Evolutionary conservation across 2,797 vertebrate genomes (phyloP).

Genomic region (Prionace glauca): DNA sequence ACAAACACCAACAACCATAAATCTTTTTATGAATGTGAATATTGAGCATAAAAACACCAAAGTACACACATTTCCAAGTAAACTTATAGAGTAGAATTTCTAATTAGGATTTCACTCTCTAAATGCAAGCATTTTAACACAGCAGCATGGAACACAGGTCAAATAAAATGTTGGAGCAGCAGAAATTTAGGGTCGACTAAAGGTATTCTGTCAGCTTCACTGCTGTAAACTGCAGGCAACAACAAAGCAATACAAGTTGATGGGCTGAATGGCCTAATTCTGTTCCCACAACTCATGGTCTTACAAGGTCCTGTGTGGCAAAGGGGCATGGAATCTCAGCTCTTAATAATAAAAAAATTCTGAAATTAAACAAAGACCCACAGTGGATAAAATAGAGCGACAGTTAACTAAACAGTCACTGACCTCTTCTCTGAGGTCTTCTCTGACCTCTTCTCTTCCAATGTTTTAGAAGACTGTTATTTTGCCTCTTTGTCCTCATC

Average conservation of each 20-base stretch:
- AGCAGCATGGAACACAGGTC: neutral
- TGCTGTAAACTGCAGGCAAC: neutral
- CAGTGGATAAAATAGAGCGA: neutral
- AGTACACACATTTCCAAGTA: neutral
- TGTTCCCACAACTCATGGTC: too few species aligned
- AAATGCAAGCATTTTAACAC: neutral
- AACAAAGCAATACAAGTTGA: too few species aligned
- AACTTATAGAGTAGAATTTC: neutral
- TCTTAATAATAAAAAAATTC: neutral
- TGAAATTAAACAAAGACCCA: neutral
- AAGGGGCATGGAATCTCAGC: neutral
- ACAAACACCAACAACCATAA: neutral
- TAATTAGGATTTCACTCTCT: neutral
- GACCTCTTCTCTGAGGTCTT: neutral
- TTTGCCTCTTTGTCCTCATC: neutral
- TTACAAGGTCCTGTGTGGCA: neutral
- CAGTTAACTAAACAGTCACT: neutral
- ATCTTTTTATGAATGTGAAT: neutral
- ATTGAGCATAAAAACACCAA: neutral
- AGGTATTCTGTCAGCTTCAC: neutral
- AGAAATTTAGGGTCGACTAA: neutral
- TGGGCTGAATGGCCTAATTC: too few species aligned
- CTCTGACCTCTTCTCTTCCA: neutral
- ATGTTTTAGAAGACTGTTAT: neutral
- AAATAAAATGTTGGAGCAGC: neutral